Conservation (phyloP, 1,140 invertebrate species). For the Phymastichus coffea region DNA sequence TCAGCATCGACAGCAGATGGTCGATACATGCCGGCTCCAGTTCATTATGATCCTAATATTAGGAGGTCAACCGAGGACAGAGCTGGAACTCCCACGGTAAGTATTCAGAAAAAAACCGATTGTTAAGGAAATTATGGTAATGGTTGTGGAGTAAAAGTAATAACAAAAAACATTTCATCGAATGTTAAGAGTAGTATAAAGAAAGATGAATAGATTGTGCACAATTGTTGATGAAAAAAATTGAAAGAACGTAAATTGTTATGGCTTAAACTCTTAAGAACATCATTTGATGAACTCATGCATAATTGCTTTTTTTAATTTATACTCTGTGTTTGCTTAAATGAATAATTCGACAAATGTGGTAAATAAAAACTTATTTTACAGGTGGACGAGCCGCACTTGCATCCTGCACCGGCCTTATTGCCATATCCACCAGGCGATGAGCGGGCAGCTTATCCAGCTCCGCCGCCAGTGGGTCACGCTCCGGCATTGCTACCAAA, state of each 20-base stretch:
- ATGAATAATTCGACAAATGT: not conserved
- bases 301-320: not conserved
- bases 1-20: too few species aligned
- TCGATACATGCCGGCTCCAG: slow-evolving; percentile 46
- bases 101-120: slow-evolving; percentile 40
- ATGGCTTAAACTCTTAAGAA: too few species aligned
- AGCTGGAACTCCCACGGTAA: slow-evolving; percentile 70
- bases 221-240: too few species aligned
- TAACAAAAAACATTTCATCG: too few species aligned
- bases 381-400: slow-evolving; percentile 53
- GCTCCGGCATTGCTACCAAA: slow-evolving; percentile 48
- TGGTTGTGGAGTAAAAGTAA: too few species aligned
- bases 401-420: slow-evolving; percentile 47
- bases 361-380: slow-evolving; percentile 11
- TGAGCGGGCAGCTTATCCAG: slow-evolving; percentile 43
- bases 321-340: not conserved
- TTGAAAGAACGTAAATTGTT: too few species aligned
- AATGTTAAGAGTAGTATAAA: too few species aligned
- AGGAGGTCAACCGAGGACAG: slow-evolving; percentile 61
- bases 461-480: slow-evolving; percentile 44
- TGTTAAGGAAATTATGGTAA: not conserved
- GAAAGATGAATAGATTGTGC: too few species aligned
- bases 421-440: slow-evolving; percentile 53
- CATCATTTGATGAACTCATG: not conserved
- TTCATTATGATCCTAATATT: slow-evolving; percentile 52